A percentile compares a stretch with the other conserved stretches of the same genome.
Conservation (phyloP, 2,113 vertebrate genomes). For the Lynx canadensis region DNA sequence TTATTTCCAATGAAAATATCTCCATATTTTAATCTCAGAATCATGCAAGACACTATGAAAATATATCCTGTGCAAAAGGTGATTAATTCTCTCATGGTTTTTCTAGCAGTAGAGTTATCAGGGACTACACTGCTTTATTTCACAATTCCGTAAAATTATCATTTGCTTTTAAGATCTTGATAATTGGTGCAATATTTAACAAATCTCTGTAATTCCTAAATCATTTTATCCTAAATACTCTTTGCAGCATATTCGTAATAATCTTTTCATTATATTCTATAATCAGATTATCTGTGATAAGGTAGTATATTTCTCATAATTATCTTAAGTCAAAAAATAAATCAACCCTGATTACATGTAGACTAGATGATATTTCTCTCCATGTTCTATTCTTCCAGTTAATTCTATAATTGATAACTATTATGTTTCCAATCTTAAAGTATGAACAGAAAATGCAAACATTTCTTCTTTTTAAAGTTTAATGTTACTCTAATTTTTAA, state of each 20-base stretch:
- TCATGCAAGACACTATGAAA: not conserved
- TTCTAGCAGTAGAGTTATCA: not conserved
- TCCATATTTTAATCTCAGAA: not conserved
- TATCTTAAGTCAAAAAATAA: conserved; percentile 47
- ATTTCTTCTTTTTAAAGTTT: not conserved
- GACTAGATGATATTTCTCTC: not conserved
- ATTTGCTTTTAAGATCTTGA: conserved; percentile 51
- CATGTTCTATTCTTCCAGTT: not conserved
- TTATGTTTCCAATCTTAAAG: conserved; percentile 18
- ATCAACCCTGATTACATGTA: not conserved
- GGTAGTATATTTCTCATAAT: conserved; percentile 9
- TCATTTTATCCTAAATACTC: conserved; percentile 18
- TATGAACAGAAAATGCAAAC: not conserved
- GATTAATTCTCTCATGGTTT: not conserved
- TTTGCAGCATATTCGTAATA: not conserved
- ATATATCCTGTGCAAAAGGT: not conserved
- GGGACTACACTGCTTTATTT: not conserved
- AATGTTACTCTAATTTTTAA: not conserved
- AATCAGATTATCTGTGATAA: not conserved
- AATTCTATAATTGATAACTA: not conserved
- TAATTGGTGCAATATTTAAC: not conserved
- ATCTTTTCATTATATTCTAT: conserved; percentile 54
- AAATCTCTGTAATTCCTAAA: not conserved
- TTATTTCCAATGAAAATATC: not conserved
- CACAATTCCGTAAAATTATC: not conserved